phyloP scores from a whole-genome alignment of 2,888 invertebrate genomes.

The Ochropacha duplaris region DNA sequence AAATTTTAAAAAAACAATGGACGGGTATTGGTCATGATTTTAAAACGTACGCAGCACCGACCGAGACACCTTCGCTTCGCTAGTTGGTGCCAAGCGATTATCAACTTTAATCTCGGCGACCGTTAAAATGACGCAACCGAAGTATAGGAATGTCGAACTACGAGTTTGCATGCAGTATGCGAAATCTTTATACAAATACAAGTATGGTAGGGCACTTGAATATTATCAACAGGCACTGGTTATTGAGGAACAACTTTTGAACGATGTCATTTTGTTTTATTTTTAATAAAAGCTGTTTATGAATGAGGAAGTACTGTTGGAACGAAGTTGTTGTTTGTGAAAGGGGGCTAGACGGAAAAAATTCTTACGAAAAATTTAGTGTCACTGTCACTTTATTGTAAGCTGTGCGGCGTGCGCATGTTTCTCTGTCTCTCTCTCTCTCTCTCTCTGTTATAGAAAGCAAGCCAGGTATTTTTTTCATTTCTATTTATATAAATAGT shows the following conservation, averaged over 20 bases:
- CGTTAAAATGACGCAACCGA: slow-evolving; percentile 47
- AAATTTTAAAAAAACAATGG: neutral
- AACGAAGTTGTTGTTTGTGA: too few relatives aligned
- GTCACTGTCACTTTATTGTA: too few relatives aligned
- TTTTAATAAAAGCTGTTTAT: neutral
- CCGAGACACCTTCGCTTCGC: neutral
- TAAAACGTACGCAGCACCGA: neutral
- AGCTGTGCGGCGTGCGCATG: too few relatives aligned
- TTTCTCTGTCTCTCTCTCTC: too few relatives aligned
- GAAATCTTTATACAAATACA: slow-evolving; percentile 17
- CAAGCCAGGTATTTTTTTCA: too few relatives aligned
- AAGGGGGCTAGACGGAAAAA: too few relatives aligned
- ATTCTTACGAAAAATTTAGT: too few relatives aligned
- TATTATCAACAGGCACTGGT: neutral
- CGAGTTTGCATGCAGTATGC: slow-evolving; percentile 35
- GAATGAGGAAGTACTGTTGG: neutral
- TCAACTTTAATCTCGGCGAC: slow-evolving; percentile 3
- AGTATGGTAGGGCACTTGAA: neutral
- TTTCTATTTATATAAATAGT: too few relatives aligned
- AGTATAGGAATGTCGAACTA: slow-evolving; percentile 44
- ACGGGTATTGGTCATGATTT: neutral
- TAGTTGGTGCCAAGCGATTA: neutral
- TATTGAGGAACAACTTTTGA: neutral
- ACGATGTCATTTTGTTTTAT: neutral
- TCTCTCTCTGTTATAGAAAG: too few relatives aligned